phyloP scores from a whole-genome alignment of 2,113 vertebrate genomes.

The Hiodon tergisus region DNA sequence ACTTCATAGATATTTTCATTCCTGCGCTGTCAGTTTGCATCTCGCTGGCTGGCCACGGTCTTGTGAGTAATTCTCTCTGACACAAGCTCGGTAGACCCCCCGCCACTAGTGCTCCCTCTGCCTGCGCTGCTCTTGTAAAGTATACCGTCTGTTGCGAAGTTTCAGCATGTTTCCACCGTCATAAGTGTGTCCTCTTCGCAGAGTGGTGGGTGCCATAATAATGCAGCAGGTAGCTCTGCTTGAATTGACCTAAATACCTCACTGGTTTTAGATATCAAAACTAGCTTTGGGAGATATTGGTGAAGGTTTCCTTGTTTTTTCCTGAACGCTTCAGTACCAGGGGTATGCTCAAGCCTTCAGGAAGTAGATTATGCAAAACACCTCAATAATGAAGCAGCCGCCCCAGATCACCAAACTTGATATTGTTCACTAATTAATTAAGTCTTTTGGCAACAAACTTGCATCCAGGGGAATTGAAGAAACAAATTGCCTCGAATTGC shows the following conservation, averaged over 20 bases:
- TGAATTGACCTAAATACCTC: background rate
- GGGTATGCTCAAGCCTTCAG: slow-evolving; percentile 14
- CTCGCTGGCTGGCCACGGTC: slow-evolving; percentile 14
- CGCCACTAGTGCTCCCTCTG: slow-evolving; percentile 22
- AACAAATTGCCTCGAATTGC: slow-evolving; percentile 50
- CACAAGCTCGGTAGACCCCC: slow-evolving; percentile 33
- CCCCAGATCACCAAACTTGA: slow-evolving; percentile 25
- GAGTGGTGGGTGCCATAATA: background rate
- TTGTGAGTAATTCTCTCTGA: slow-evolving; percentile 26
- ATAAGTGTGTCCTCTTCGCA: background rate
- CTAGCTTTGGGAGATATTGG: background rate
- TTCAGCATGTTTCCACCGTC: background rate
- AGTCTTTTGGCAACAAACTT: slow-evolving; percentile 44
- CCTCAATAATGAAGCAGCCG: slow-evolving; percentile 17
- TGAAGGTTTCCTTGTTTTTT: background rate
- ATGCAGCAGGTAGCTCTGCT: too few species aligned
- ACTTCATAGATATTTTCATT: slow-evolving; percentile 31
- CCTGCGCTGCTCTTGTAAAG: slow-evolving; percentile 34
- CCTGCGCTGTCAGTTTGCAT: slow-evolving; percentile 25
- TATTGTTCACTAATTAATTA: slow-evolving; percentile 47
- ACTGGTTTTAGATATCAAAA: background rate
- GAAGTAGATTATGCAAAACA: slow-evolving; percentile 14
- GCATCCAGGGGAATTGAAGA: slow-evolving; percentile 42
- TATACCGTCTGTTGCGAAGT: background rate
- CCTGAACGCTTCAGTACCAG: background rate